Evolutionary conservation across 2,888 invertebrate genomes (phyloP).

Genomic region (Phoronis australis): DNA sequence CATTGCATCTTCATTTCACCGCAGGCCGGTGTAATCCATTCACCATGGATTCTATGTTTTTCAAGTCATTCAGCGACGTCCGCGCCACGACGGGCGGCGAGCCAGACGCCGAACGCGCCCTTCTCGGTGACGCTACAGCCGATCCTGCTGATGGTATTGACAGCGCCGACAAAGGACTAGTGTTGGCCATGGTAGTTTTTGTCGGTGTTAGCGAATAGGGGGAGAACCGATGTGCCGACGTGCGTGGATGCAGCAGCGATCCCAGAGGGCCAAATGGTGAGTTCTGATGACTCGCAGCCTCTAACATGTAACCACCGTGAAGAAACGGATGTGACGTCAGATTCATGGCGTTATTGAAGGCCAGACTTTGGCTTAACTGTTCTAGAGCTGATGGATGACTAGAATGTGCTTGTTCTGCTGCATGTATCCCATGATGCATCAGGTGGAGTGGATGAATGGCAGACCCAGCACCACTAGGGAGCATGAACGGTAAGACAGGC

Average conservation of each 20-base stretch:
- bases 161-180: too few relatives aligned
- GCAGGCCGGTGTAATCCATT: constrained; percentile 89
- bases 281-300: too few relatives aligned
- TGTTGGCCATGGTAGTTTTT: constrained; percentile 37
- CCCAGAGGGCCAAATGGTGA: constrained; percentile 11
- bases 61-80: constrained; percentile 64
- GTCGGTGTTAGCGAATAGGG: constrained; percentile 69
- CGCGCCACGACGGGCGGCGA: background rate
- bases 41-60: constrained; percentile 96
- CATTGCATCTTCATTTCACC: too few relatives aligned
- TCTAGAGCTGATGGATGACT: too few relatives aligned
- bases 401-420: background rate
- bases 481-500: too few relatives aligned
- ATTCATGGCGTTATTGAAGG: background rate
- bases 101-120: background rate
- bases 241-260: constrained; percentile 52
- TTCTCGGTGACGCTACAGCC: background rate
- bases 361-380: background rate
- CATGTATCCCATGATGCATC: background rate
- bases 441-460: too few relatives aligned
- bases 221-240: constrained; percentile 71
- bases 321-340: background rate
- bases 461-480: too few relatives aligned
- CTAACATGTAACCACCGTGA: background rate
- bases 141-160: constrained; percentile 10